A percentile compares a stretch with the other conserved stretches of the same genome.
phyloP scores from a whole-genome alignment of 2,888 invertebrate species.

The Mamestra brassicae region DNA sequence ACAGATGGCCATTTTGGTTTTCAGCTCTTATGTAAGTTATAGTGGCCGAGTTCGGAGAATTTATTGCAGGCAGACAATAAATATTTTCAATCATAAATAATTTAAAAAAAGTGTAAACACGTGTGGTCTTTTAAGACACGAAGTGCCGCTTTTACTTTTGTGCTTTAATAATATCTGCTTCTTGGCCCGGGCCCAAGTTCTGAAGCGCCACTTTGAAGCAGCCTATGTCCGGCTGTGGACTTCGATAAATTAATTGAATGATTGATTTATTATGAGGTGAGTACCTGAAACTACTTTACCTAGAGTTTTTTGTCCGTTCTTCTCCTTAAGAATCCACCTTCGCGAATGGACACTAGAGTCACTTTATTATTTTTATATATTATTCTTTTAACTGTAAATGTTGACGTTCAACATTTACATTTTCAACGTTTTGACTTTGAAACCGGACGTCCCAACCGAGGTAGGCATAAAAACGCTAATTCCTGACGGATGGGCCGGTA shows the following conservation, averaged over 20 bases:
- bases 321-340: no score
- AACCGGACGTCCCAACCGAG: no score
- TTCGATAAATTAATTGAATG: slow-evolving; percentile 6
- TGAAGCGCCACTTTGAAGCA: slow-evolving; percentile 2
- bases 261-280: slow-evolving; percentile 1
- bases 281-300: no score
- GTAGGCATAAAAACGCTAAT: no score
- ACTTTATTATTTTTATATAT: no score
- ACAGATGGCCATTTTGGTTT: slow-evolving; percentile 10
- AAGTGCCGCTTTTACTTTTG: slow-evolving; percentile 23
- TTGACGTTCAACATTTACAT: no score
- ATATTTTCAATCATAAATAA: slow-evolving; percentile 22
- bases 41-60: slow-evolving; percentile 12
- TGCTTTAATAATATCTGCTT: slow-evolving; percentile 39
- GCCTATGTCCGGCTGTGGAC: not conserved
- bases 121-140: slow-evolving; percentile 16
- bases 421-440: no score
- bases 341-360: no score
- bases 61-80: slow-evolving; percentile 3
- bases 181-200: slow-evolving; percentile 24
- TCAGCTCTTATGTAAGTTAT: not conserved
- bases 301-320: no score
- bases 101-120: slow-evolving; percentile 28
- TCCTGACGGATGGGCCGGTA: no score
- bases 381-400: no score